Conservation (phyloP, 2,888 invertebrate species). For the Tachystola acroxantha region DNA sequence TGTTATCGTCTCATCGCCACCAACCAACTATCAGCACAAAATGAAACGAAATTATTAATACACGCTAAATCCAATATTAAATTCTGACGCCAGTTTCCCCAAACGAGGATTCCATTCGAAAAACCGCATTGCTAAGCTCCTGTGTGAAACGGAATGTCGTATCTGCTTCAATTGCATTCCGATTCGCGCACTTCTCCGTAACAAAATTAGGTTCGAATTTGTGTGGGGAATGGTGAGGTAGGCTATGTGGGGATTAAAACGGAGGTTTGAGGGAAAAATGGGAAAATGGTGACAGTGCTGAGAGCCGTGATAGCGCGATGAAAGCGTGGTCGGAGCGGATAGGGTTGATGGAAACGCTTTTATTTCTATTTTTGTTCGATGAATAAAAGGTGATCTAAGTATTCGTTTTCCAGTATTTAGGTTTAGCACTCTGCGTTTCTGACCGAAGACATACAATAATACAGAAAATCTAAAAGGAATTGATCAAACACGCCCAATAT, state of each 20-base stretch:
- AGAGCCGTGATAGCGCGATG: conserved; percentile 73
- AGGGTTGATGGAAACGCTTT: conserved; percentile 38
- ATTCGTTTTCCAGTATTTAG: too few relatives aligned
- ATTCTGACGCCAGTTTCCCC: conserved; percentile 58
- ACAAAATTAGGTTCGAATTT: conserved; percentile 13
- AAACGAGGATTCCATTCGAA: conserved; percentile 64
- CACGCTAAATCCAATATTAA: conserved; percentile 52
- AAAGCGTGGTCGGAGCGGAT: conserved; percentile 51
- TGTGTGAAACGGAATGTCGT: conserved; percentile 19
- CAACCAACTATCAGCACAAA: conserved; percentile 1
- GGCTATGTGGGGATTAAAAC: conserved; percentile 18
- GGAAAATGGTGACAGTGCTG: conserved; percentile 70
- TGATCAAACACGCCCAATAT: too few relatives aligned
- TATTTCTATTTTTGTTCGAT: too few relatives aligned
- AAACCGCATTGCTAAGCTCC: conserved; percentile 67
- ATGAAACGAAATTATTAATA: conserved; percentile 19
- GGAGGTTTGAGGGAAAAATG: conserved; percentile 59
- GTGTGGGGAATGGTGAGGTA: conserved; percentile 14
- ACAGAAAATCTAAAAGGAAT: too few relatives aligned
- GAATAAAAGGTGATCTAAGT: too few relatives aligned
- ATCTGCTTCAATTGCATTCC: conserved; percentile 16
- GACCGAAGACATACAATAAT: too few relatives aligned
- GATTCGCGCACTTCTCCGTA: conserved; percentile 7
- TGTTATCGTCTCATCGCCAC: conserved; percentile 9
- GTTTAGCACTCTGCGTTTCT: too few relatives aligned